Evolutionary conservation across 2,797 vertebrate species (phyloP).

Genomic region (Brachyalestes nurse): DNA sequence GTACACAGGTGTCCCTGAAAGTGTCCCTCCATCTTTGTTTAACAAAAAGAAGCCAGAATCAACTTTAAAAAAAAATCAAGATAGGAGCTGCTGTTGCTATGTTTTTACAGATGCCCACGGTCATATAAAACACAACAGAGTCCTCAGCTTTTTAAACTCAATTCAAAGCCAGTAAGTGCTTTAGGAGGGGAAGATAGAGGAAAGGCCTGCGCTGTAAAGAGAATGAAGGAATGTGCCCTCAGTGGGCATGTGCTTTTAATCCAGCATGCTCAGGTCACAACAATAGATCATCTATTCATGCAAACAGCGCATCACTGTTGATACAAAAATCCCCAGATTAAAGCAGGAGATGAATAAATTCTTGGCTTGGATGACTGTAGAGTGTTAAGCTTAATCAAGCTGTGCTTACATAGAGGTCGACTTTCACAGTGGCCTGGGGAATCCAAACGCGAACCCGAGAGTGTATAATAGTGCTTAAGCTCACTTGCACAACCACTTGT

Average conservation of each 20-base stretch:
- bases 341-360: conserved; percentile 11
- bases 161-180: conserved; percentile 38
- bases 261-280: conserved; percentile 28
- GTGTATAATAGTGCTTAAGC: not conserved
- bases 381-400: conserved; percentile 34
- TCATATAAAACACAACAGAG: conserved; percentile 32
- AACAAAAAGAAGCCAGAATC: too few species aligned
- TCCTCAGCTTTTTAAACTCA: conserved; percentile 34
- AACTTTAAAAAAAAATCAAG: too few species aligned
- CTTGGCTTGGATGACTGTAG: conserved; percentile 19
- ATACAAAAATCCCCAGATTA: conserved; percentile 57
- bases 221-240: conserved; percentile 30
- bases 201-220: conserved; percentile 19
- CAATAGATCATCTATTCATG: conserved; percentile 31
- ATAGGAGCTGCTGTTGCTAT: conserved; percentile 11
- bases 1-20: too few species aligned
- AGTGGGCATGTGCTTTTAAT: conserved; percentile 46
- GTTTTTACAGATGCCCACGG: conserved; percentile 40
- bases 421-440: conserved; percentile 7
- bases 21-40: too few species aligned
- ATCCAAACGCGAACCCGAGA: conserved; percentile 3
- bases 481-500: not conserved
- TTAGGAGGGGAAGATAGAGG: conserved; percentile 31
- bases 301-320: conserved; percentile 43
- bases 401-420: conserved; percentile 12